Evolutionary conservation across 2,113 vertebrate genomes (phyloP).

Genomic region (Melierax canorus): DNA sequence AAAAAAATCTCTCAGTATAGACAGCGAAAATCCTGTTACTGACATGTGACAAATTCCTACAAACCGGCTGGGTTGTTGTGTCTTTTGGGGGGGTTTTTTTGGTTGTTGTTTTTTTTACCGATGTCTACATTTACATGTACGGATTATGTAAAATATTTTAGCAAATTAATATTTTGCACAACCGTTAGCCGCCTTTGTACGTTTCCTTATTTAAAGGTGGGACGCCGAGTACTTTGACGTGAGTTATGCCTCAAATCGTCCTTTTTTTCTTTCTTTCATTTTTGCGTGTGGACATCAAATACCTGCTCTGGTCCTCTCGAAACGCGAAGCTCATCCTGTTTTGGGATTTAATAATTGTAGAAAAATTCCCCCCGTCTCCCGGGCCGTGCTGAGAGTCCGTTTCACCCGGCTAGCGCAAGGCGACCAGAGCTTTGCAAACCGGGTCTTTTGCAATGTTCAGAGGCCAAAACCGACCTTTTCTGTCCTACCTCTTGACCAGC

Average conservation of each 20-base stretch:
- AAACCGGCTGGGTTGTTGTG: not conserved
- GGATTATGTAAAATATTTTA: conserved; percentile 69
- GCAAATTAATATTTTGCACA: conserved; percentile 75
- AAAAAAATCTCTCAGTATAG: too few relatives aligned
- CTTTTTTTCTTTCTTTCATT: not conserved
- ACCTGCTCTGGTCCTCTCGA: not conserved
- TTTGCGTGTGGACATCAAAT: conserved; percentile 54
- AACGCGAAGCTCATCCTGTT: too few relatives aligned
- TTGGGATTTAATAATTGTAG: not conserved
- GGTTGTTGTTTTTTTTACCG: not conserved
- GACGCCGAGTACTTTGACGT: not conserved
- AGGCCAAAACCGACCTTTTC: conserved; percentile 46
- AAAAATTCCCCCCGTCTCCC: not conserved
- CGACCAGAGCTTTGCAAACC: conserved; percentile 41
- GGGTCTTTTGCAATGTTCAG: conserved; percentile 18
- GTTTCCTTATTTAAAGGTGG: conserved; percentile 68
- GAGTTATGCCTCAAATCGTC: conserved; percentile 20
- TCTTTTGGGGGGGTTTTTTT: not conserved
- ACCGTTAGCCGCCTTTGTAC: conserved; percentile 53
- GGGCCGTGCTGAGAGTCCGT: not conserved
- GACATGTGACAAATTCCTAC: conserved; percentile 62
- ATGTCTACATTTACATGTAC: conserved; percentile 63
- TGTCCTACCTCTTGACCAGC: conserved; percentile 64
- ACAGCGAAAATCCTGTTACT: conserved; percentile 54
- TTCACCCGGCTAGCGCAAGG: conserved; percentile 44